Evolutionary conservation across 2,113 vertebrate genomes (phyloP), one percentile per base, ranked within the genome.

Genomic region (Phocoena phocoena): DNA sequence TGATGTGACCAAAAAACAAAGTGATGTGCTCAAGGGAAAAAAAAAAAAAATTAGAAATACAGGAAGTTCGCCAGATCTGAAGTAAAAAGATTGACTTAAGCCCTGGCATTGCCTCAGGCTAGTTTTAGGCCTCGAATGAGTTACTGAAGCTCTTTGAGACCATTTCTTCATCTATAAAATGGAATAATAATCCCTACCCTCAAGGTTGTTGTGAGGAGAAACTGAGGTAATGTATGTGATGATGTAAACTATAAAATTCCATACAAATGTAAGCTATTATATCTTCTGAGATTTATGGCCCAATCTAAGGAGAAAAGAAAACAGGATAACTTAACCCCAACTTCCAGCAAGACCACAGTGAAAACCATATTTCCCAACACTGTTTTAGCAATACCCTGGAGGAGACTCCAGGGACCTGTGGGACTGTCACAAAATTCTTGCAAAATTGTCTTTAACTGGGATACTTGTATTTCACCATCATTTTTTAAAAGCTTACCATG

Each of bases 361-460:
- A 92, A 65, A 89, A 67, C 74, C 15, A 0, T n/a, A 18, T 94
- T 90, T 95, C 70, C 77, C 88, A 84, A 62, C 25, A 8, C 20
- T 18, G 12, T 81, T 91, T 96, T 58, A 82, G 91, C 84, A 87
- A 73, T 65, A 33, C 33, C 28, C 55, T 31, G 17, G 26, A 70
- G 70, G 47, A 94, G 38, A 74, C 74, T 12, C 81, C n/a, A 58
- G 62, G 65, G 73, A 36, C 58, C 70, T 60, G 8, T 47, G 23
- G 6, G 28, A 60, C 62, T 79, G 47, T 71, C 38, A 31, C 58
- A 71, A 67, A 90, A 73, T 68, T 86, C 74, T 96, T 95, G 28
- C 84, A 88, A 90, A 90, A 93, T 47, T 81, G 33, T 92, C 95
- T 76, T 81, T 88, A 85, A 90, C 60, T n/a, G 47, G 60, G 85